Conservation (phyloP, 2,797 vertebrate species). For the Leucoraja ocellata region DNA sequence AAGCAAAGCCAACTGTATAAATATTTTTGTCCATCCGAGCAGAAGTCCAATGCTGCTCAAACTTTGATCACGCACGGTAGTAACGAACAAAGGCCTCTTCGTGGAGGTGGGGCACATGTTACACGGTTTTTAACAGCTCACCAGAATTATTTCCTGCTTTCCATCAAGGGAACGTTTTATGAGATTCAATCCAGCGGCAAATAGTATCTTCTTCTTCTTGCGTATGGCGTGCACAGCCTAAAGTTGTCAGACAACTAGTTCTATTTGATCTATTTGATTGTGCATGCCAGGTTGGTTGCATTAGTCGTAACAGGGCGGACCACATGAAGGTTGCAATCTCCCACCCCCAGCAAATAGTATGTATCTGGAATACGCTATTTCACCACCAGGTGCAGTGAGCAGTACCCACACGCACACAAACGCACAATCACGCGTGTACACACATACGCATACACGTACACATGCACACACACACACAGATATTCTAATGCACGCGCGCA, state of each 20-base stretch:
- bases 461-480: neutral
- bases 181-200: neutral
- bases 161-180: neutral
- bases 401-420: neutral
- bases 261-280: too few species aligned
- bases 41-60: constrained; percentile 3
- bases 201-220: too few species aligned
- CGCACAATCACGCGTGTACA: neutral
- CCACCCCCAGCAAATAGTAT: neutral
- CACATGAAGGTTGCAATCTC: too few species aligned
- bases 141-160: neutral
- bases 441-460: neutral
- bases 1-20: constrained; percentile 13
- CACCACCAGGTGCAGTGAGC: neutral
- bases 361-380: neutral
- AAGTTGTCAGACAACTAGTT: too few species aligned
- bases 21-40: neutral
- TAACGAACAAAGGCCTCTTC: neutral
- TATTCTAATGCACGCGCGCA: too few species aligned
- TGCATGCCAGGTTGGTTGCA: too few species aligned
- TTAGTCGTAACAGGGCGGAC: too few species aligned
- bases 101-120: neutral
- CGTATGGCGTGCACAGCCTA: too few species aligned
- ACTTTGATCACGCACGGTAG: neutral
- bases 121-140: neutral